Conservation (phyloP, 2,113 vertebrate genomes). For the Crotophaga sulcirostris region DNA sequence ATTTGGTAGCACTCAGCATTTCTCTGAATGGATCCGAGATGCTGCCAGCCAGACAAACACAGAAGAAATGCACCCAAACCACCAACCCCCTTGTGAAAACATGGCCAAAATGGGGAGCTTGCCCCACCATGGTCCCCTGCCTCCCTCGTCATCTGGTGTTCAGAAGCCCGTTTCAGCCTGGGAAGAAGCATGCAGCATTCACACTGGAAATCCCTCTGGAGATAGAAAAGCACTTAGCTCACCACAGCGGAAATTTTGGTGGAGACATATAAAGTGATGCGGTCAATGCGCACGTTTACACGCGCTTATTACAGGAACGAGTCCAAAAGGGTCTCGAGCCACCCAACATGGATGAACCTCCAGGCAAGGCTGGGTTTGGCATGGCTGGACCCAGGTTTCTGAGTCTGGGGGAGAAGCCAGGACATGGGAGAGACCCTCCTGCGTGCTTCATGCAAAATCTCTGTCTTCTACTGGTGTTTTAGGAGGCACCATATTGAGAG, state of each 20-base stretch:
- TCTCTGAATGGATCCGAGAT: not conserved
- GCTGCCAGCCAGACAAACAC: not conserved
- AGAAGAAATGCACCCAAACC: not conserved
- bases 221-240: slow-evolving; percentile 29
- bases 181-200: not conserved
- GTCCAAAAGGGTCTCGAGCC: not conserved
- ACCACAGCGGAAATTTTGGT: not conserved
- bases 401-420: not conserved
- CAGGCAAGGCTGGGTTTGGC: not conserved
- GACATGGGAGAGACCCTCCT: not conserved
- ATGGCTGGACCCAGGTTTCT: not conserved
- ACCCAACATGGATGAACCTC: not conserved
- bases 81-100: not conserved
- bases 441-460: not conserved
- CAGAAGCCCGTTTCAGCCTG: not conserved
- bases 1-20: slow-evolving; percentile 26
- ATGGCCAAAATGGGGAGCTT: not conserved
- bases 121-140: not conserved
- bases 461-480: fast-evolving
- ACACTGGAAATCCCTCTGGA: slow-evolving; percentile 1
- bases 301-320: not conserved
- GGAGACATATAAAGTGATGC: not conserved
- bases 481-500: not conserved
- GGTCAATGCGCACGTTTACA: not conserved
- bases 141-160: not conserved